Evolutionary conservation across 2,113 vertebrate genomes (phyloP), one percentile per base, ranked within the genome.

Genomic region (Paracanthobrama guichenoti): DNA sequence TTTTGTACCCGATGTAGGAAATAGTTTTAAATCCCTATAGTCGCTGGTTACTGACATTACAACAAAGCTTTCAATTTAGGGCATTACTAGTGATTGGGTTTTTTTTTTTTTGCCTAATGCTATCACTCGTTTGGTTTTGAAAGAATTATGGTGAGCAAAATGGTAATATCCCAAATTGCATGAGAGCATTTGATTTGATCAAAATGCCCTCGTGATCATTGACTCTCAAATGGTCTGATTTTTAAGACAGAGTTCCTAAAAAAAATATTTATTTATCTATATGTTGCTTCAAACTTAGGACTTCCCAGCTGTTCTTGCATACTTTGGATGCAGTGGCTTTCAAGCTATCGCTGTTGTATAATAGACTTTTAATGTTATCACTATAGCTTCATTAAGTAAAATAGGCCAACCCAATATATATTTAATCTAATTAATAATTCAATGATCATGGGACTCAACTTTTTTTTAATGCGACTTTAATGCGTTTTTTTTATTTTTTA

Each of bases 41-140:
- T 66, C 14, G 12, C 60, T 24, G 20, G 71, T 48, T 53, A 44
- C 59, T 44, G 66, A 66, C 67, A 46, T 86, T 81, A 81, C 44
- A 62, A 79, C 76, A 72, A 64, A 83, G 46, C 22, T 67, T 84
- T 69, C 10, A 50, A 24, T 83, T 69, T 18, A 12, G 28, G 26
- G 22, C 1, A 66, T 69, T 78, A 48, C 24, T 79, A 28, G 75
- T 39, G 44, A 62, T 48, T 72, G 42, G 22, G 14, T 1, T 12
- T 48, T 14, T 44, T 44, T 44, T n/a, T n/a, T 3, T 13, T 55
- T 26, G 22, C 1, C 1, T 75, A 81, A 75, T 26, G 67, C 67
- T 73, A 44, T 46, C 42, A 14, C 6, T 18, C 3, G 6, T 81
- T 85, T 20, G 60, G 31, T 76, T 67, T 22, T 2, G 11, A 66